phyloP scores from a whole-genome alignment of 2,888 invertebrate species.

The Diarsia dahlii region DNA sequence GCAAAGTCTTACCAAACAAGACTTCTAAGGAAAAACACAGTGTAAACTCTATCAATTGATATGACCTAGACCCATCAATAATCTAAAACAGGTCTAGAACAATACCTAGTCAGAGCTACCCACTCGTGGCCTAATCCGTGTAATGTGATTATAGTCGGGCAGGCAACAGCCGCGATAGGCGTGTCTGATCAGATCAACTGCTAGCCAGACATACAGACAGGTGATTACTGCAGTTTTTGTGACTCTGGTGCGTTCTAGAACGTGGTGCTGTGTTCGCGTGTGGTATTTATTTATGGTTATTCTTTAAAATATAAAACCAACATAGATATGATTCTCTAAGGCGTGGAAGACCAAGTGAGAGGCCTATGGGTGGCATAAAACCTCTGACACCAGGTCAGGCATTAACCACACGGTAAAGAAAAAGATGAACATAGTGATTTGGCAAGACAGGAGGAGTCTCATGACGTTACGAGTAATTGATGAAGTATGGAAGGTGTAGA shows the following conservation, averaged over 20 bases:
- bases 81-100: constrained; percentile 20
- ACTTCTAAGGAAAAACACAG: not conserved
- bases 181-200: constrained; percentile 56
- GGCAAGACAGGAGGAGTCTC: too few relatives aligned
- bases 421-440: too few relatives aligned
- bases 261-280: not conserved
- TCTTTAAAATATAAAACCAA: too few relatives aligned
- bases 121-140: constrained; percentile 19
- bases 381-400: too few relatives aligned
- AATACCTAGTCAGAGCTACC: not conserved
- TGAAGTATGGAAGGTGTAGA: too few relatives aligned
- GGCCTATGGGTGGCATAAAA: too few relatives aligned
- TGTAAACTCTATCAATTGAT: not conserved
- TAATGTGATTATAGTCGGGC: constrained; percentile 23
- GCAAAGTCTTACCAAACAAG: too few relatives aligned
- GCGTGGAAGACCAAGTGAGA: too few relatives aligned
- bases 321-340: too few relatives aligned
- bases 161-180: constrained; percentile 31
- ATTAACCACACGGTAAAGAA: too few relatives aligned
- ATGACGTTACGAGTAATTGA: too few relatives aligned
- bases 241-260: constrained; percentile 10
- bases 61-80: constrained; percentile 12
- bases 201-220: constrained; percentile 26
- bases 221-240: constrained; percentile 44
- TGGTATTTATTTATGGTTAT: not conserved